Base-by-base conservation (phyloP, 2,888 invertebrate genomes). In the Andrena hattorfiana region DNA sequence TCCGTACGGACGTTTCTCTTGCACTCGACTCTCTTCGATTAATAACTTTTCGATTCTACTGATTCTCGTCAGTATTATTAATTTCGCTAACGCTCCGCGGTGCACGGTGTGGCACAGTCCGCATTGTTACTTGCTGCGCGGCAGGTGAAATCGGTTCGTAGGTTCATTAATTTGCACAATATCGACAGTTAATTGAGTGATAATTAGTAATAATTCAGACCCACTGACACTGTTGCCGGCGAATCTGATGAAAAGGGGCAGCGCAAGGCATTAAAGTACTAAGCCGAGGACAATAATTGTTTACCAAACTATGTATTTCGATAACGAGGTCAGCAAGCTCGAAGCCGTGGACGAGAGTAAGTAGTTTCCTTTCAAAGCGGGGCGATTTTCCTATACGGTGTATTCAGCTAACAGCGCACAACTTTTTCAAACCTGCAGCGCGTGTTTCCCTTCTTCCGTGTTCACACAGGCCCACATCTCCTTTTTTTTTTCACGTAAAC, bases 121-220 rank as follows among this genome's bases (percentile, higher is more conserved):
- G 5, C 42, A 16, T 16, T 42, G 42, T 42, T 42, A 42, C 16
- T 42, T 42, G 42, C 16, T 42, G 16, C 42, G 16, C 42, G 23
- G 54, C 54, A 10, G 54, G 16, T 54, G n/a, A 42, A 42, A 23
- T 54, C 56, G 26, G 23, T 26, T 56, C 26, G 5, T 4, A 7
- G 54, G 48, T 42, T 8, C 54, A 42, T 59, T 59, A 70, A 70
- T 59, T 56, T 28, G 7, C 35, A 32, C 35, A 8, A 42, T 42
- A 30, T 26, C 51, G 20, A 26, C 23, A 8, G 20, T 42, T 60
- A 30, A 54, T 68, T 26, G 20, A 67, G 26, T 10, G 54, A 30
- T 68, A 76, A 78, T 76, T 63, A 76, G 26, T 10, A 26, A 56
- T 56, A 35, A 69, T 64, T 69, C 54, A 68, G n/a, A 13, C 35